Evolutionary conservation across 2,888 invertebrate species (phyloP).

Genomic region (Volucella inanis): DNA sequence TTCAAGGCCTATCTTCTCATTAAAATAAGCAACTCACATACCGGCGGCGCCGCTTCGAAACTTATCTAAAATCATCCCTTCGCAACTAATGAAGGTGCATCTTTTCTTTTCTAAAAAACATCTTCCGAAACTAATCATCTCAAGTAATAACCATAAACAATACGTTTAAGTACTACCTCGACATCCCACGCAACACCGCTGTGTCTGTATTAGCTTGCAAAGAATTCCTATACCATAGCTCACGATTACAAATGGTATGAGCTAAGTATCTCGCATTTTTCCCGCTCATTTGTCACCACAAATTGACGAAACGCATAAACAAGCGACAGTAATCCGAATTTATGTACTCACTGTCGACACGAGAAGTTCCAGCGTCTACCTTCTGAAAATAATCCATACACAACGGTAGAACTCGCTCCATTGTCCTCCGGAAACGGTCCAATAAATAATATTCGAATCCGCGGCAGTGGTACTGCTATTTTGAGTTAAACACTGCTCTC

Average conservation of each 20-base stretch:
- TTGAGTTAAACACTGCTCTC: constrained; percentile 46
- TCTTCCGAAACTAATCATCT: too few relatives aligned
- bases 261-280: constrained; percentile 1
- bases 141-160: too few relatives aligned
- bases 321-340: constrained; percentile 65
- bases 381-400: too few relatives aligned
- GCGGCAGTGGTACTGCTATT: constrained; percentile 51
- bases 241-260: background rate
- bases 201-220: background rate
- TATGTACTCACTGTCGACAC: constrained; percentile 41
- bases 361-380: background rate
- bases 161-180: too few relatives aligned
- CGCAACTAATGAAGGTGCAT: too few relatives aligned
- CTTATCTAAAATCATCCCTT: too few relatives aligned
- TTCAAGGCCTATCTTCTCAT: too few relatives aligned
- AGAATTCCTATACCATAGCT: constrained; percentile 5
- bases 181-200: too few relatives aligned
- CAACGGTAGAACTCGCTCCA: too few relatives aligned
- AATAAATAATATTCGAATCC: constrained; percentile 72
- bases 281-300: constrained; percentile 15
- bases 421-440: constrained; percentile 28
- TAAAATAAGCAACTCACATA: too few relatives aligned
- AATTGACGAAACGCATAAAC: constrained; percentile 69
- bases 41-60: too few relatives aligned
- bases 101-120: too few relatives aligned